These are phyloP conservation scores for Lacanobia oleracea DNA, from an alignment of 2,888 invertebrate species.

Conservation along the genomic window DNA sequence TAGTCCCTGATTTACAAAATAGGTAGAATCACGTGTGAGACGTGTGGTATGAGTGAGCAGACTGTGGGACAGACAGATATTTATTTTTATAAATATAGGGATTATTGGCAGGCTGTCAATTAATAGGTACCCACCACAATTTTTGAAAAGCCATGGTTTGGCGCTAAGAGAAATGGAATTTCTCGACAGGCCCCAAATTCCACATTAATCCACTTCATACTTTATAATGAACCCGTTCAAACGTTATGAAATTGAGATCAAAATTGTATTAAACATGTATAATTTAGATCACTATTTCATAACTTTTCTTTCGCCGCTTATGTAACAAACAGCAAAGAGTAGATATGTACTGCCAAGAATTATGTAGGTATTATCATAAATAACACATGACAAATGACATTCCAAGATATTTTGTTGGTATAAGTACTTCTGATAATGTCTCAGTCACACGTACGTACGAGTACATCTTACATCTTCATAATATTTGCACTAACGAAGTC, in stretches of 20 bases:
- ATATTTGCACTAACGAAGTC: slow-evolving; percentile 31
- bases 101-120: slow-evolving; percentile 27
- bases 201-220: not conserved
- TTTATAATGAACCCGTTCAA: not conserved
- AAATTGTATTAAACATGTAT: too few species aligned
- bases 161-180: not conserved
- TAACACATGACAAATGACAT: slow-evolving; percentile 41
- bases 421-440: slow-evolving; percentile 19
- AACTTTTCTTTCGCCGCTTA: slow-evolving; percentile 4
- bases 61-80: not conserved
- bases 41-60: slow-evolving; percentile 6
- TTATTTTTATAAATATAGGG: slow-evolving; percentile 9
- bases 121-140: slow-evolving; percentile 1
- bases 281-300: not conserved
- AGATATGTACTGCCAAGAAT: slow-evolving; percentile 45
- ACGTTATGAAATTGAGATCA: too few species aligned
- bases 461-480: not conserved
- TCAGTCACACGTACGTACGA: not conserved
- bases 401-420: slow-evolving; percentile 23
- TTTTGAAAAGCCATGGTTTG: not conserved
- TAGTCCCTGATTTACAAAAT: too few species aligned
- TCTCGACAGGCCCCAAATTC: not conserved
- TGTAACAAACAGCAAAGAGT: slow-evolving; percentile 38
- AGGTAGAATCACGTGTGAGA: slow-evolving; percentile 9
- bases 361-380: slow-evolving; percentile 33